phyloP scores from a whole-genome alignment of 2,888 invertebrate genomes.

The Buathra laborator region DNA sequence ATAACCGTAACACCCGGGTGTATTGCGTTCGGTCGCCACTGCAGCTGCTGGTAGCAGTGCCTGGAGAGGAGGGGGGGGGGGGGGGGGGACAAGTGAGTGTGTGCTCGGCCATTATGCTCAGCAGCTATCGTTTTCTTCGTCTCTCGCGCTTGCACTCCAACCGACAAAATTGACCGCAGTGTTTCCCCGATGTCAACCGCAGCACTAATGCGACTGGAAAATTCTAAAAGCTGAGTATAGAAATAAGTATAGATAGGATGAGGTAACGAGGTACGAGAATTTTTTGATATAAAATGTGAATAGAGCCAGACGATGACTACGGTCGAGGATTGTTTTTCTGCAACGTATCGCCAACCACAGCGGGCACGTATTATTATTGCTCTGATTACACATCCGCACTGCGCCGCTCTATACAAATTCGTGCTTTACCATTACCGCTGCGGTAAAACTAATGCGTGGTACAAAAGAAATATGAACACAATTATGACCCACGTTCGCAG shows the following conservation, averaged over 20 bases:
- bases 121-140: slow-evolving; percentile 52
- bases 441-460: not conserved
- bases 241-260: slow-evolving; percentile 5
- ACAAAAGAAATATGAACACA: not conserved
- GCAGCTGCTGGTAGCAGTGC: slow-evolving; percentile 47
- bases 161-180: slow-evolving; percentile 76
- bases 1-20: slow-evolving; percentile 63
- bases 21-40: slow-evolving; percentile 50
- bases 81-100: slow-evolving; percentile 32
- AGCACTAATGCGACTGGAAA: slow-evolving; percentile 78
- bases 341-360: not conserved
- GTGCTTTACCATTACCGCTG: not conserved
- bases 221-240: slow-evolving; percentile 65
- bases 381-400: slow-evolving; percentile 25
- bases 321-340: slow-evolving; percentile 19
- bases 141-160: slow-evolving; percentile 50
- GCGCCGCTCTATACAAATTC: slow-evolving; percentile 23
- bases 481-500: not conserved
- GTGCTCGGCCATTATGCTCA: slow-evolving; percentile 67
- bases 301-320: not conserved
- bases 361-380: slow-evolving; percentile 10
- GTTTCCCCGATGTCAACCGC: slow-evolving; percentile 79
- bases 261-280: not conserved
- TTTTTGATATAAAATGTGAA: not conserved
- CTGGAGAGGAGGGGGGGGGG: not conserved